phyloP scores from a whole-genome alignment of 2,113 vertebrate genomes.

The Cinclus mexicanus region DNA sequence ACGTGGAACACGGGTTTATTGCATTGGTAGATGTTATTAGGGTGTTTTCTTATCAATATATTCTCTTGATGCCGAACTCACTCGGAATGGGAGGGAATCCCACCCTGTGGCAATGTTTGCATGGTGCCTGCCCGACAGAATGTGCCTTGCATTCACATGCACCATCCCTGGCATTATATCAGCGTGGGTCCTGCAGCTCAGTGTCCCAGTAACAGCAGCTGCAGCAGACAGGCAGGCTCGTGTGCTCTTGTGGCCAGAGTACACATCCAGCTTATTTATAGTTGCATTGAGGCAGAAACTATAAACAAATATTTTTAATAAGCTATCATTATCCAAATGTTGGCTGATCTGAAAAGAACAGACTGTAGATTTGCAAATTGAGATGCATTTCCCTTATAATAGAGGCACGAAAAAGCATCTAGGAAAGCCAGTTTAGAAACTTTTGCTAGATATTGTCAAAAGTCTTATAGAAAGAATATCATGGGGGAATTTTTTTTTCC shows the following conservation, averaged over 20 bases:
- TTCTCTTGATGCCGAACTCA: background rate
- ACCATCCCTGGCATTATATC: background rate
- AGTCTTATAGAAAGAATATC: background rate
- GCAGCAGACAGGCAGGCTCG: background rate
- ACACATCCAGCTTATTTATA: background rate
- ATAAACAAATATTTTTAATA: slow-evolving; percentile 29
- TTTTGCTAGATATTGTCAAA: background rate
- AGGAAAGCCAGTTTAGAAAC: background rate
- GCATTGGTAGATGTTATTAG: background rate
- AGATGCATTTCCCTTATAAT: slow-evolving; percentile 27
- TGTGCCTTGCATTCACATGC: background rate
- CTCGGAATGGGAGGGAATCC: background rate
- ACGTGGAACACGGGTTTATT: background rate
- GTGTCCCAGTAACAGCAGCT: background rate
- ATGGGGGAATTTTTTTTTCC: background rate
- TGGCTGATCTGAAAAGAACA: slow-evolving; percentile 34
- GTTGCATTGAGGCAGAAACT: background rate
- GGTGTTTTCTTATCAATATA: background rate
- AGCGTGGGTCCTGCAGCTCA: background rate
- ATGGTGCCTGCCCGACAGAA: background rate
- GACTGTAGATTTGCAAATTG: background rate
- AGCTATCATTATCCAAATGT: background rate
- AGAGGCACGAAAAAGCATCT: background rate
- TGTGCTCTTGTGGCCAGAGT: background rate
- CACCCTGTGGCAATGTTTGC: background rate